Conservation (phyloP, 2,888 invertebrate genomes). For the Noctuana brunneofusca region DNA sequence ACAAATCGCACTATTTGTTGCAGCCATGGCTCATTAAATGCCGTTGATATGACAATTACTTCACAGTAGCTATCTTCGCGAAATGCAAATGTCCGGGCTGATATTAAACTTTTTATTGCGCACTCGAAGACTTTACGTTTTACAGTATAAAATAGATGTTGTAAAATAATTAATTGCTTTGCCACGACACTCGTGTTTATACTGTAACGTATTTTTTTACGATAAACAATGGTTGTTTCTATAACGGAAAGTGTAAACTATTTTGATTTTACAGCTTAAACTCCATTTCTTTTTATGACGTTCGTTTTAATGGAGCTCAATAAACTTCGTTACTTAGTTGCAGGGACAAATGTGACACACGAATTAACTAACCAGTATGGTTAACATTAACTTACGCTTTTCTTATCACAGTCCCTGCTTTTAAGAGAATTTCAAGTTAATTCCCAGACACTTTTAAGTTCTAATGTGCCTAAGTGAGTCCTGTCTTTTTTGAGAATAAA, state of each 20-base stretch:
- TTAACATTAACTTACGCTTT: no score
- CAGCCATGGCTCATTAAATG: not conserved
- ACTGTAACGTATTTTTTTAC: slow-evolving; percentile 12
- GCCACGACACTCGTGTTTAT: slow-evolving; percentile 18
- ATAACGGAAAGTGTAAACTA: slow-evolving; percentile 12
- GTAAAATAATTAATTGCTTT: slow-evolving; percentile 16
- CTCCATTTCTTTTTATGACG: slow-evolving; percentile 11
- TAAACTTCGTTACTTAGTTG: not conserved
- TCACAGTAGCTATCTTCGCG: not conserved
- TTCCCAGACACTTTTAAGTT: no score
- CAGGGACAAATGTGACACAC: not conserved
- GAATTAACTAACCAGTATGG: not conserved
- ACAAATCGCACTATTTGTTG: not conserved
- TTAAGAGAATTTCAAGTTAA: no score
- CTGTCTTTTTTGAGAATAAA: no score
- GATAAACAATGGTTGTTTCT: slow-evolving; percentile 12
- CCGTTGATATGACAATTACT: not conserved
- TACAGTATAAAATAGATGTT: slow-evolving; percentile 9
- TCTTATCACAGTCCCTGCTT: no score
- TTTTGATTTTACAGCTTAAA: slow-evolving; percentile 1
- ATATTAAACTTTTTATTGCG: slow-evolving; percentile 18
- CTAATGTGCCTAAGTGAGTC: no score
- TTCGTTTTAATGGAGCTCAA: not conserved
- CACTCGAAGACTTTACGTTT: slow-evolving; percentile 22
- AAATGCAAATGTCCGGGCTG: slow-evolving; percentile 16